Conservation (phyloP, 2,113 vertebrate species). For the Mustela lutreola region DNA sequence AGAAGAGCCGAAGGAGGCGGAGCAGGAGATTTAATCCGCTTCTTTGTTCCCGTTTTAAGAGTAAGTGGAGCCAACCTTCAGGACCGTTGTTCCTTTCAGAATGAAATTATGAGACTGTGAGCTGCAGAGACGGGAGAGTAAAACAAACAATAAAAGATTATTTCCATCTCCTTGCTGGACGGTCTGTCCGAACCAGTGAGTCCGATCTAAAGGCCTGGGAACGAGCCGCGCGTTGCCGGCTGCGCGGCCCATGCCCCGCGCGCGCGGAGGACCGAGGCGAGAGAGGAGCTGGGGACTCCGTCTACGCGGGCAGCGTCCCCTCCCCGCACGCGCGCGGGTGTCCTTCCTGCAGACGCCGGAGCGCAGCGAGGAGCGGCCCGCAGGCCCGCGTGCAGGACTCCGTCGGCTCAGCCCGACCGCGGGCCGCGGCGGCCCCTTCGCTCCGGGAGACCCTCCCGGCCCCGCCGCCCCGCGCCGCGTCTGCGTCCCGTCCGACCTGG, state of each 20-base stretch:
- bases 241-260: background rate
- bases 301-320: constrained; percentile 56
- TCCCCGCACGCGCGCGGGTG: constrained; percentile 59
- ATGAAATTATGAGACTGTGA: constrained; percentile 39
- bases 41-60: background rate
- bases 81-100: background rate
- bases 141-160: background rate
- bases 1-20: background rate
- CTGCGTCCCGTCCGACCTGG: constrained; percentile 59
- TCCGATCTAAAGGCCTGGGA: background rate
- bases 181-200: background rate
- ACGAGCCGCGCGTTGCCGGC: background rate
- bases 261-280: background rate
- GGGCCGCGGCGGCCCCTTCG: constrained; percentile 52
- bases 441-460: constrained; percentile 50
- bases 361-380: constrained; percentile 71
- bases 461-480: background rate
- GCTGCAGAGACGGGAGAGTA: background rate
- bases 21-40: background rate
- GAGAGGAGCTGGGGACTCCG: background rate
- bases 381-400: constrained; percentile 54
- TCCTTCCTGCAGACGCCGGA: constrained; percentile 59
- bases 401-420: constrained; percentile 61
- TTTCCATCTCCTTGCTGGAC: background rate
- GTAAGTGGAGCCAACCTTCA: background rate